Conservation (phyloP, 2,888 invertebrate species). For the Latrodectus hesperus region DNA sequence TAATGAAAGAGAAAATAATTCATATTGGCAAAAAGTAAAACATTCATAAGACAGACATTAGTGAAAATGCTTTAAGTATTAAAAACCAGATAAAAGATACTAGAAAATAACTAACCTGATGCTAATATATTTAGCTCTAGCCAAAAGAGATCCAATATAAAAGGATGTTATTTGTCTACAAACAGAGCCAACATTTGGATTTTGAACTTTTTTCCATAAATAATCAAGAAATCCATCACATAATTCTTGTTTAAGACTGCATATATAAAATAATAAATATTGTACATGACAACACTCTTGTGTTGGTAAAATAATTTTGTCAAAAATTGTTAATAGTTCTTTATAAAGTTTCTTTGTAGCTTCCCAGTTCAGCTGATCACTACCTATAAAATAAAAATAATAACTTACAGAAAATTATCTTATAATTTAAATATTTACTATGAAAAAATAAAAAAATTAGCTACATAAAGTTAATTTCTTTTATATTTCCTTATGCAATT, state of each 20-base stretch:
- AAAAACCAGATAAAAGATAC: background rate
- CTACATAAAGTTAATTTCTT: background rate
- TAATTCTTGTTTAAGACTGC: slow-evolving; percentile 79
- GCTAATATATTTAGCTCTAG: slow-evolving; percentile 81
- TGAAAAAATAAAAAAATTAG: background rate
- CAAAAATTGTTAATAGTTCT: slow-evolving; percentile 83
- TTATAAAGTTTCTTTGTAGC: slow-evolving; percentile 80
- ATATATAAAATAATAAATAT: slow-evolving; percentile 84
- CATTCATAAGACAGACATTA: background rate
- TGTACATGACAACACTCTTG: slow-evolving; percentile 87
- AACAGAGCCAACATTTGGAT: slow-evolving; percentile 81
- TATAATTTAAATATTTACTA: background rate
- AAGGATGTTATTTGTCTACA: slow-evolving; percentile 83
- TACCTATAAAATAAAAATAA: slow-evolving; percentile 33
- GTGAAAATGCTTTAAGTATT: background rate
- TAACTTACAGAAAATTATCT: background rate
- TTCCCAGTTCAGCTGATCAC: slow-evolving; percentile 77
- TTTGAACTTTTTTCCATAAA: slow-evolving; percentile 84
- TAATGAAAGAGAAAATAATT: no score
- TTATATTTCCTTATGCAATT: no score
- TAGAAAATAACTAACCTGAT: slow-evolving; percentile 77
- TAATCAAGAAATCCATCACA: slow-evolving; percentile 82
- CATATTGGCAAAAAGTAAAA: no score
- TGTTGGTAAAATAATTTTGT: slow-evolving; percentile 86
- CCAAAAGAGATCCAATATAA: slow-evolving; percentile 85